phyloP scores from a whole-genome alignment of 2,797 vertebrate species.

The Numenius phaeopus region DNA sequence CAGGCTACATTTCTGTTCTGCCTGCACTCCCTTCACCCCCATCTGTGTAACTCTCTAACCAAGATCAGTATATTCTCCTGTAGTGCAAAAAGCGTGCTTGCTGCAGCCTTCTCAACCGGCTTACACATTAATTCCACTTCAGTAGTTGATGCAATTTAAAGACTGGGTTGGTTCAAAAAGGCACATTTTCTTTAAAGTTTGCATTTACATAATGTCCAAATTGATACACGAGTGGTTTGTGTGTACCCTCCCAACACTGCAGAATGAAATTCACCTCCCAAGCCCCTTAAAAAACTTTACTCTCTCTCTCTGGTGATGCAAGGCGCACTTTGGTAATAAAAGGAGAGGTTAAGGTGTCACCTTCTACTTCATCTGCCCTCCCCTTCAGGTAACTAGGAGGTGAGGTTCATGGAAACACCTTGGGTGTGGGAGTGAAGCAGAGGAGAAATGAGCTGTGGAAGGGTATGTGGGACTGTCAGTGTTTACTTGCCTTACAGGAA shows the following conservation, averaged over 20 bases:
- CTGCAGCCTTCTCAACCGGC: not conserved
- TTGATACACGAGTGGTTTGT: not conserved
- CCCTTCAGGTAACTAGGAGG: not conserved
- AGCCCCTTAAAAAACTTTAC: not conserved
- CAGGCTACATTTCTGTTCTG: not conserved
- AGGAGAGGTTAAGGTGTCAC: not conserved
- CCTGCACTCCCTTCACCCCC: not conserved
- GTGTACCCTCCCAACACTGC: not conserved
- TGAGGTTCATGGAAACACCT: not conserved
- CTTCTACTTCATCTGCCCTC: not conserved
- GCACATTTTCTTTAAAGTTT: not conserved
- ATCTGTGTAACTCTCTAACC: not conserved
- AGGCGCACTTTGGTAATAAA: not conserved
- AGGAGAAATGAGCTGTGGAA: not conserved
- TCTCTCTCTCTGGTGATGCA: not conserved
- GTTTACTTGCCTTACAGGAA: not conserved
- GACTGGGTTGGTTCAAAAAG: not conserved
- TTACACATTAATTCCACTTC: not conserved
- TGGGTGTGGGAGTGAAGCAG: not conserved
- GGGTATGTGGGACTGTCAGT: not conserved
- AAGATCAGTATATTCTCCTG: not conserved
- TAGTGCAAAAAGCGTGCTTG: not conserved
- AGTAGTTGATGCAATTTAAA: not conserved
- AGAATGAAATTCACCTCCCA: not conserved
- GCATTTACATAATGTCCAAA: not conserved